phyloP scores from a whole-genome alignment of 2,888 invertebrate species.

The Unio delphinus region DNA sequence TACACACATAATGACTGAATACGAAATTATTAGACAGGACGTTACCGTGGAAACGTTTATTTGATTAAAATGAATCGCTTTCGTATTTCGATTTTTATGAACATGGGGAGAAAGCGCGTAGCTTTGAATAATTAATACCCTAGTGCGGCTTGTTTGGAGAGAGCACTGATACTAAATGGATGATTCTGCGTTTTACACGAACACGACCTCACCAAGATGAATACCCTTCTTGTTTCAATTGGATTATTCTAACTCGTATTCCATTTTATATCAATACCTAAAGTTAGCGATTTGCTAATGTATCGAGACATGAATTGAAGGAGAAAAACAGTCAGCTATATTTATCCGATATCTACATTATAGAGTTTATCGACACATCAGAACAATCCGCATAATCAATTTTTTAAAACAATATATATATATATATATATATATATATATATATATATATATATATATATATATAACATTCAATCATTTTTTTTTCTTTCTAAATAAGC shows the following conservation, averaged over 20 bases:
- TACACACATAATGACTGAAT: constrained; percentile 18
- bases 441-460: too few species aligned
- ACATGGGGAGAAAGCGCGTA: neutral
- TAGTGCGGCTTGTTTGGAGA: neutral
- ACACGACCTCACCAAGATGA: neutral
- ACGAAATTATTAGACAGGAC: constrained; percentile 29
- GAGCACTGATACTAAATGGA: neutral
- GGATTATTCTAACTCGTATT: neutral
- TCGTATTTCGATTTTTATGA: constrained; percentile 14
- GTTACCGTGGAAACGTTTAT: constrained; percentile 28
- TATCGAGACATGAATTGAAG: neutral
- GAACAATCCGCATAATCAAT: too few species aligned
- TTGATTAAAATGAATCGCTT: constrained; percentile 36
- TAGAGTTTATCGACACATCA: too few species aligned
- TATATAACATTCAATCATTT: too few species aligned
- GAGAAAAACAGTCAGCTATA: neutral
- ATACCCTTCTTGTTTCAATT: neutral
- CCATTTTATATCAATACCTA: neutral
- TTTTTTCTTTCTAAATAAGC: too few species aligned
- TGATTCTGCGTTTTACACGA: neutral
- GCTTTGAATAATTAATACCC: neutral
- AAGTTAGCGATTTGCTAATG: neutral
- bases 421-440: too few species aligned
- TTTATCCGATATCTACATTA: neutral
- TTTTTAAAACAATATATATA: too few species aligned